These are phyloP conservation scores for Trisateles emortualis DNA, from an alignment of 2,888 invertebrate species.

Conservation along the genomic window DNA sequence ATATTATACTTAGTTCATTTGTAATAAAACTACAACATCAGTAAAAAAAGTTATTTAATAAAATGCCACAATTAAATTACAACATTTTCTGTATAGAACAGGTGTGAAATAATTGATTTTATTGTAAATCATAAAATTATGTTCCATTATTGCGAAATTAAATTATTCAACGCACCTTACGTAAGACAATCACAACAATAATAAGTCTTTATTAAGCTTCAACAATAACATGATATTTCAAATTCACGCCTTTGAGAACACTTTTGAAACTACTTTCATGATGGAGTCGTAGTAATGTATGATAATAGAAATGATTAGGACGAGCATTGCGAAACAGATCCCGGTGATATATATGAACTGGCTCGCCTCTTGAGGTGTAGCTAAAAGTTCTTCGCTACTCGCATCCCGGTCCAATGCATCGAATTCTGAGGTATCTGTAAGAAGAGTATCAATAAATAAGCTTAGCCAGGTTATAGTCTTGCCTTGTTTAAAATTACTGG, in stretches of 20 bases:
- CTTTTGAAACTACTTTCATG: slow-evolving; percentile 60
- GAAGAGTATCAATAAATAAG: slow-evolving; percentile 5
- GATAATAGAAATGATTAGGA: slow-evolving; percentile 88
- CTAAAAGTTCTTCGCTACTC: slow-evolving; percentile 82
- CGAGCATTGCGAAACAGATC: slow-evolving; percentile 88
- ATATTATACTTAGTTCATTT: no score
- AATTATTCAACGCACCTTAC: slow-evolving; percentile 36
- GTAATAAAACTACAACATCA: slow-evolving; percentile 15
- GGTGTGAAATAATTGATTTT: slow-evolving; percentile 35
- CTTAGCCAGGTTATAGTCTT: no score
- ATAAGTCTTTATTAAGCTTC: slow-evolving; percentile 42
- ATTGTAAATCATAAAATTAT: slow-evolving; percentile 38
- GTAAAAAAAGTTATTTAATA: slow-evolving; percentile 59
- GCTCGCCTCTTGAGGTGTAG: slow-evolving; percentile 86
- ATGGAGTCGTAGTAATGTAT: slow-evolving; percentile 85
- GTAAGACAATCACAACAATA: slow-evolving; percentile 42
- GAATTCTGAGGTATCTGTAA: slow-evolving; percentile 80
- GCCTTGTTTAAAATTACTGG: no score
- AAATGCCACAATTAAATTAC: slow-evolving; percentile 58
- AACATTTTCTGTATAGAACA: slow-evolving; percentile 63
- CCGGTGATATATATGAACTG: slow-evolving; percentile 88
- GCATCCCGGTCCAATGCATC: slow-evolving; percentile 81
- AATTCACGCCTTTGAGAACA: slow-evolving; percentile 59
- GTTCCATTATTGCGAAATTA: slow-evolving; percentile 30
- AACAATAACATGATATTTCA: slow-evolving; percentile 21